Evolutionary conservation across 2,113 vertebrate species (phyloP), one percentile per base, ranked within the genome.

Genomic region (Tricholaema leucomelas): DNA sequence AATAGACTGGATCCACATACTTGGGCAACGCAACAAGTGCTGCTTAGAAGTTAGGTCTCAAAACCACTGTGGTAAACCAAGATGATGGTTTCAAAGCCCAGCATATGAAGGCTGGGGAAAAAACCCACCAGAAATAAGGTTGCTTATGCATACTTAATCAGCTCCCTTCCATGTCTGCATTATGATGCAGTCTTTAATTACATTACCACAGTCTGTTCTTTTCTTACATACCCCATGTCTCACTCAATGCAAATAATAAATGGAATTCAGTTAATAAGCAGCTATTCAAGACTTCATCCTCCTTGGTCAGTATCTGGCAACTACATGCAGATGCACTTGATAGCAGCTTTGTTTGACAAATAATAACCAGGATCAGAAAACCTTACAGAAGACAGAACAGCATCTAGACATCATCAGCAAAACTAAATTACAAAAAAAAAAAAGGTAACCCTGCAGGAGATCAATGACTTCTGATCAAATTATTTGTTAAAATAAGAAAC

Each of bases 111-210:
- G 59, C 46, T 66, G 38, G 65, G 65, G 36, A 67, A 87, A 59
- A 28, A 55, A 0, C 6, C 40, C 38, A 40, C 7, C 20, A 85
- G 67, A 89, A 92, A 58, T 61, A 85, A 77, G 9, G 15, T 48
- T 85, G 33, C n/a, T 88, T 71, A 42, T 54, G 64, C 56, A 71
- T 46, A 54, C 64, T 81, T 87, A 81, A 92, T 85, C 81, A 89
- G 48, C 60, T 59, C 52, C 87, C 75, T 92, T 55, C 83, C 85
- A 61, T 73, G 69, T 35, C 78, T 21, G 15, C 48, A 87, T 82
- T 77, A 87, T 55, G 65, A 85, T 74, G 31, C 56, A 74, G 48
- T 65, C 85, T 91, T 96, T 92, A 94, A 95, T 77, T 90, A 93
- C 56, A 74, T 95, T 93, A 74, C 65, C 67, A 33, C 66, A 93